Evolutionary conservation across 2,888 invertebrate genomes (phyloP).

Genomic region (Agrypnus murinus): DNA sequence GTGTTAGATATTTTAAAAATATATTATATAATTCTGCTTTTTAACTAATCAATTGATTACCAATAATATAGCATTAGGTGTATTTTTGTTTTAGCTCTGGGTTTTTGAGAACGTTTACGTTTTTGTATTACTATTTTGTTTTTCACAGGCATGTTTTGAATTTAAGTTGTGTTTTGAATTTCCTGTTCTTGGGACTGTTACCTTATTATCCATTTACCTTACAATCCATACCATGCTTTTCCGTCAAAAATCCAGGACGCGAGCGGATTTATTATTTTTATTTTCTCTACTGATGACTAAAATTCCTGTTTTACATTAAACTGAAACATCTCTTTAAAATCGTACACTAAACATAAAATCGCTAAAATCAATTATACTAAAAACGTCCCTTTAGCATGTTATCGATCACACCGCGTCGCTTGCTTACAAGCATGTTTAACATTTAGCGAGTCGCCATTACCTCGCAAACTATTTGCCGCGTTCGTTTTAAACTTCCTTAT

Average conservation of each 20-base stretch:
- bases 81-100: constrained; percentile 49
- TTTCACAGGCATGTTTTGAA: constrained; percentile 41
- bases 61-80: constrained; percentile 52
- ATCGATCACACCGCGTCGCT: constrained; percentile 52
- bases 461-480: constrained; percentile 37
- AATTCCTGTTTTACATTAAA: constrained; percentile 64
- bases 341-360: constrained; percentile 67
- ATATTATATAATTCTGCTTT: constrained; percentile 60
- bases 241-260: constrained; percentile 26
- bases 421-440: constrained; percentile 44
- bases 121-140: constrained; percentile 30
- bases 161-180: constrained; percentile 28
- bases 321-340: constrained; percentile 66
- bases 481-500: constrained; percentile 7
- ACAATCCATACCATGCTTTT: constrained; percentile 8
- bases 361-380: constrained; percentile 66
- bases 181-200: constrained; percentile 39
- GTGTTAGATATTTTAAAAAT: constrained; percentile 67
- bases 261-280: constrained; percentile 46
- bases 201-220: constrained; percentile 21
- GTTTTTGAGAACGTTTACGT: constrained; percentile 30
- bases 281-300: constrained; percentile 54
- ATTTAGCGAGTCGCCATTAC: constrained; percentile 44
- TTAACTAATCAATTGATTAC: constrained; percentile 59
- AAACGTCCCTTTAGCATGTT: constrained; percentile 63